These are phyloP conservation scores for Temnothorax ravouxi DNA, from an alignment of 2,888 invertebrate species.

Conservation along the genomic window DNA sequence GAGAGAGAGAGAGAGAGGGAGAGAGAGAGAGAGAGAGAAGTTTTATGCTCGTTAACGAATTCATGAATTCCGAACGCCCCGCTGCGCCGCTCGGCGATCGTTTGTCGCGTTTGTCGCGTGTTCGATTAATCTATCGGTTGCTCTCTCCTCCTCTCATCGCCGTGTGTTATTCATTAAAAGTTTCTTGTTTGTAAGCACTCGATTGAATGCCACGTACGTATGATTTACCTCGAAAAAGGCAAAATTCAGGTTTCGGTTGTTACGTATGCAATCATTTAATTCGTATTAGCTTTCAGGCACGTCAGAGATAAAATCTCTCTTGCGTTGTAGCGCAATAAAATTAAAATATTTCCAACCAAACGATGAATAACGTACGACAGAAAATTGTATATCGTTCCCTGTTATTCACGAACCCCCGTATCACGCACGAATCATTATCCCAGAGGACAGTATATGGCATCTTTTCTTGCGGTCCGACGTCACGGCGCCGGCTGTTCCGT, in stretches of 20 bases:
- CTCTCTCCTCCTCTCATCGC: background rate
- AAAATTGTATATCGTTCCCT: background rate
- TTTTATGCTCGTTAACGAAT: constrained; percentile 56
- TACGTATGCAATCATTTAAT: constrained; percentile 8
- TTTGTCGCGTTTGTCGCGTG: constrained; percentile 52
- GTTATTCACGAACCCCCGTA: background rate
- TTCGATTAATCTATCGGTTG: constrained; percentile 47
- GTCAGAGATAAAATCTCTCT: background rate
- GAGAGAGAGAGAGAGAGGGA: constrained; percentile 1
- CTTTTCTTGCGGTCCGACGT: background rate
- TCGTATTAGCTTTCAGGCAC: constrained; percentile 1
- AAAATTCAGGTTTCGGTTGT: constrained; percentile 1
- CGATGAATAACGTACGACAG: background rate
- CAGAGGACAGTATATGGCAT: background rate
- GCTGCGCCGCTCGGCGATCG: constrained; percentile 39
- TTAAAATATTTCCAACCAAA: background rate
- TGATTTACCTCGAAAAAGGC: constrained; percentile 4
- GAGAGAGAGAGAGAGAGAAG: background rate
- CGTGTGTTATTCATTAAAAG: constrained; percentile 53
- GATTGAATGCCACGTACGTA: constrained; percentile 1
- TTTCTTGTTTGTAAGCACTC: constrained; percentile 49
- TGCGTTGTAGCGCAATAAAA: background rate
- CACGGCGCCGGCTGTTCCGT: constrained; percentile 21
- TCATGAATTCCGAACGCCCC: constrained; percentile 51
- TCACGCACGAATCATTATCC: background rate